Evolutionary conservation across 2,113 vertebrate genomes (phyloP), one percentile per base, ranked within the genome.

Genomic region (Arothron firmamentum): DNA sequence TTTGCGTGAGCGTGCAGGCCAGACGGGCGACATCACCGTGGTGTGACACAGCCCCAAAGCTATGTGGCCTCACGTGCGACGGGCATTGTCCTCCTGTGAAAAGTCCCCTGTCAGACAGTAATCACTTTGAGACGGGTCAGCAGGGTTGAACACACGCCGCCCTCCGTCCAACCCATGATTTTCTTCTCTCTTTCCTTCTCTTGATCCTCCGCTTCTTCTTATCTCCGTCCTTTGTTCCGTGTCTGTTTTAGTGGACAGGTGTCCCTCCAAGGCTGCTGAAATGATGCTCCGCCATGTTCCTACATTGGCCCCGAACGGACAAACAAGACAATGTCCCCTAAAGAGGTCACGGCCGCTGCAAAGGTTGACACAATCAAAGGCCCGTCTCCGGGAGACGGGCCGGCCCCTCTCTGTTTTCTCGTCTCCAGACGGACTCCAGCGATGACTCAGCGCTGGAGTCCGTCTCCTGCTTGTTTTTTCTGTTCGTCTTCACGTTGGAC

Each of bases 71-170:
- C 50, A 73, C 77, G 46, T 86, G 81, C 73, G 66, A 69, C 41
- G 65, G 75, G 77, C 77, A 80, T 87, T 88, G 87, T 89, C 74
- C 73, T 58, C 23, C 70, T 70, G 75, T 78, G 50, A 75, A 80
- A 81, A 78, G 15, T 83, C 80, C 76, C 65, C 68, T 57, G 68
- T 74, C 68, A 62, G 73, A 54, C 75, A 2, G 65, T 75, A 85
- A 88, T 90, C 83, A 81, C 85, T 89, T 87, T 82, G 52, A 82
- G 69, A 56, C 77, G 68, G 87, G 85, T 86, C 87, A 88, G 51
- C 55, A 31, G 57, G 82, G 83, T 80, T 87, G 88, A 90, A 70
- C 55, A 70, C 73, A 65, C 60, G 48, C 66, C 59, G 59, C 81
- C 79, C 78, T 64, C 68, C 63, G 67, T 80, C 72, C 79, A 72